phyloP scores from a whole-genome alignment of 2,797 vertebrate genomes.

The Taenioides sp. region DNA sequence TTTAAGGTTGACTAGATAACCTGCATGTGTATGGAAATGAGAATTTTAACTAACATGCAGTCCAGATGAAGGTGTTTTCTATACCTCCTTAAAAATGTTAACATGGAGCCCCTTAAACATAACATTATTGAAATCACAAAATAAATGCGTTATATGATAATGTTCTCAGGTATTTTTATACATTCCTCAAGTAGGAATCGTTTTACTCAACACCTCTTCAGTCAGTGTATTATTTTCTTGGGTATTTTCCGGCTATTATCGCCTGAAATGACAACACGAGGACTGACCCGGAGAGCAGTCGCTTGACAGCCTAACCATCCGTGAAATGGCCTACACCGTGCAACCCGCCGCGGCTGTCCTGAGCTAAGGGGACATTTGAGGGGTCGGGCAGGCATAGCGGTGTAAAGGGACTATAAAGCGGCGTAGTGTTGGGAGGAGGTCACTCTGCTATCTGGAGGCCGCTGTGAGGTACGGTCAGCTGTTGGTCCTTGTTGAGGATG shows the following conservation, averaged over 20 bases:
- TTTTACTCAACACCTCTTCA: background rate
- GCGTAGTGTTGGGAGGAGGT: constrained; percentile 13
- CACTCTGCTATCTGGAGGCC: constrained; percentile 63
- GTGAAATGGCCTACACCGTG: constrained; percentile 11
- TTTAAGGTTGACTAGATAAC: background rate
- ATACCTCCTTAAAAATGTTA: background rate
- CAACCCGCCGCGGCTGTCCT: background rate
- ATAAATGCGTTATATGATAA: background rate
- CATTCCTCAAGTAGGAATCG: constrained; percentile 20
- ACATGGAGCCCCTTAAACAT: background rate
- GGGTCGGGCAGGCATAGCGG: constrained; percentile 7
- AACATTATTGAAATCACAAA: background rate
- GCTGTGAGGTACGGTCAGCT: constrained; percentile 61
- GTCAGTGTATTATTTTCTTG: background rate
- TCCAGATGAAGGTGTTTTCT: background rate
- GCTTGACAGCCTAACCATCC: constrained; percentile 1
- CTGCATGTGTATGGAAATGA: background rate
- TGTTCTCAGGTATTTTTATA: background rate
- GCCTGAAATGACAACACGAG: background rate
- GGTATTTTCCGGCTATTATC: background rate
- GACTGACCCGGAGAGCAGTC: background rate
- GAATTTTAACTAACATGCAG: background rate
- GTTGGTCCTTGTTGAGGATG: constrained; percentile 94
- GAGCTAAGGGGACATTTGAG: constrained; percentile 29
- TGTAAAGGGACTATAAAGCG: background rate